Evolutionary conservation across 2,797 vertebrate genomes (phyloP), one percentile per base, ranked within the genome.

Genomic region (Synaphobranchus kaupii): DNA sequence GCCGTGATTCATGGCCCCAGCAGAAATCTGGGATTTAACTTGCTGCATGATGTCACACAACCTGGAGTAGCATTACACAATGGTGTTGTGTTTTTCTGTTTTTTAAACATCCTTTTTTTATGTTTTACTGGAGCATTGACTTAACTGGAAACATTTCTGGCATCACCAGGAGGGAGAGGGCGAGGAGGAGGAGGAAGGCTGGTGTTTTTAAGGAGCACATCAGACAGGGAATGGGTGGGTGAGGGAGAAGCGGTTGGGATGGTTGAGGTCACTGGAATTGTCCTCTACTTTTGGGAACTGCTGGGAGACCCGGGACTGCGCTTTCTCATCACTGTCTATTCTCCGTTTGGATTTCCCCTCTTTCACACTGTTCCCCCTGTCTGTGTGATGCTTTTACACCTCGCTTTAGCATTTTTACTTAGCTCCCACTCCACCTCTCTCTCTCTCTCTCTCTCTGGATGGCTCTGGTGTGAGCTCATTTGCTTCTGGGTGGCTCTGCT

Each of bases 401-500:
- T 73, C 87, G 87, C 87, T 89, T 87, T 91, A 86, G 28, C 88
- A 20, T 34, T 56, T 13, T 83, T 52, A 73, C 47, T 85, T 54
- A 81, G 71, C 84, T 87, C 83, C 76, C n/a, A 13, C 91, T 89
- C 90, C 85, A 90, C 86, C 83, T 87, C 88, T 68, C 82, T 52
- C 87, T 89, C 88, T 85, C 83, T 87, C 83, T 85, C 86, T 60
- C 88, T 73, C 91, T 91, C 91, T 92, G 92, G 94, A 92, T 95
- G 94, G 92, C 93, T 95, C 93, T 94, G 93, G 93, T 95, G 95
- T 96, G 95, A 96, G 94, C 94, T 96, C 96, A 96, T 95, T 94
- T 91, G 94, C 92, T 95, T 94, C 95, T 95, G 96, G 95, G 95
- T 96, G 96, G 96, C 95, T 96, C 95, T 95, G 92, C 95, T 95